phyloP scores from a whole-genome alignment of 2,113 vertebrate species.

The Tachysurus fulvidraco region DNA sequence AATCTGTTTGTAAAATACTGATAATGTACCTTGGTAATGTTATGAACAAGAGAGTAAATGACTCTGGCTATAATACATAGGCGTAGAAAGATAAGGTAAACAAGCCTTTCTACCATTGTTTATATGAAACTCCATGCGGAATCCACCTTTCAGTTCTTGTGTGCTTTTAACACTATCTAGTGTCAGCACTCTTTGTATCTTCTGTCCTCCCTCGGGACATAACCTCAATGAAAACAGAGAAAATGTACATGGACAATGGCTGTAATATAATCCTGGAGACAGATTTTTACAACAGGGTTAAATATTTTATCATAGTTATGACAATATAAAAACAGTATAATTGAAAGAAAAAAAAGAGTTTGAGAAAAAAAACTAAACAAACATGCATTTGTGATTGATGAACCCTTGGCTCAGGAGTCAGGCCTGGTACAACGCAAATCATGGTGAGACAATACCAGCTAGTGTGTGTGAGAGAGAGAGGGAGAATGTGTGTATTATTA shows the following conservation, averaged over 20 bases:
- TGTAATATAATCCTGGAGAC: slow-evolving; percentile 6
- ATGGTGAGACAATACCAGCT: slow-evolving; percentile 37
- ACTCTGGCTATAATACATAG: neutral
- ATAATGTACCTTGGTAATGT: neutral
- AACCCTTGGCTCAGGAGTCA: slow-evolving; percentile 30
- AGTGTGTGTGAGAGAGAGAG: slow-evolving; percentile 36
- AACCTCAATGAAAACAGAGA: neutral
- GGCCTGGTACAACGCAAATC: slow-evolving; percentile 18
- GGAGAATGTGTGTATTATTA: slow-evolving; percentile 27
- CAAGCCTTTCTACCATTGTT: neutral
- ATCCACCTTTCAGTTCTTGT: neutral
- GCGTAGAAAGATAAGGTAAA: neutral
- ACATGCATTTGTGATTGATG: slow-evolving; percentile 45
- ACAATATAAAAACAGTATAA: neutral
- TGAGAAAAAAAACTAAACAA: slow-evolving; percentile 36
- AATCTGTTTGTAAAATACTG: neutral
- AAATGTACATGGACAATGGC: slow-evolving; percentile 1
- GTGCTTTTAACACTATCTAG: neutral
- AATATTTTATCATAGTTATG: slow-evolving; percentile 3
- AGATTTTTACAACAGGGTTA: neutral
- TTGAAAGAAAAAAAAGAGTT: too few species aligned
- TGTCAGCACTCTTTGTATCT: slow-evolving; percentile 14
- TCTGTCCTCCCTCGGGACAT: slow-evolving; percentile 16
- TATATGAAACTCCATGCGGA: neutral
- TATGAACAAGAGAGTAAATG: neutral